phyloP scores from a whole-genome alignment of 1,140 invertebrate species.

The Riptortus pedestris region DNA sequence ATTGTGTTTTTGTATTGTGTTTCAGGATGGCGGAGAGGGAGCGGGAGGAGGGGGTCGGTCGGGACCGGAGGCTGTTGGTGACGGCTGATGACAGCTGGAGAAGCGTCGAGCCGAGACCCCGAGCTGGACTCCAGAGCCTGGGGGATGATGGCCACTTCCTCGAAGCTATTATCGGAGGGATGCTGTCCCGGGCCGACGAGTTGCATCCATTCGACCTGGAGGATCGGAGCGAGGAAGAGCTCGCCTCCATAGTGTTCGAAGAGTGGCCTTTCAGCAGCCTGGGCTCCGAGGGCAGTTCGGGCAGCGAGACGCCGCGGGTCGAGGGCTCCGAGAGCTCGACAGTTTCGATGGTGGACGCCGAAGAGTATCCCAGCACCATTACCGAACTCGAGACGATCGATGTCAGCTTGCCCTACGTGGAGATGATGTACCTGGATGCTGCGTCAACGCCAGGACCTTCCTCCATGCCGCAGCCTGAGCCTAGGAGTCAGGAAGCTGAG shows the following conservation, averaged over 20 bases:
- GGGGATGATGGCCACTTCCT: slow-evolving; percentile 22
- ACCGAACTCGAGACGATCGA: neutral
- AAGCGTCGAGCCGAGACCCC: neutral
- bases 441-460: neutral
- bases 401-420: neutral
- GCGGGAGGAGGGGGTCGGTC: neutral
- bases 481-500: neutral
- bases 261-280: neutral
- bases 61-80: slow-evolving; percentile 1
- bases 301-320: neutral
- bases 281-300: neutral
- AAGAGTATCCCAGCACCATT: neutral
- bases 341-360: neutral
- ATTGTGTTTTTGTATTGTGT: too few species aligned
- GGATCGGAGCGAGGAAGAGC: neutral
- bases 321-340: neutral
- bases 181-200: slow-evolving; percentile 16
- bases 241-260: neutral
- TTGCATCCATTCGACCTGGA: neutral
- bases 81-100: neutral
- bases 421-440: slow-evolving; percentile 8
- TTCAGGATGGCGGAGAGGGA: neutral
- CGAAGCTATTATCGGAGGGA: slow-evolving; percentile 23
- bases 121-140: slow-evolving; percentile 16
- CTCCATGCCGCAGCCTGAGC: neutral